Base-by-base conservation (phyloP, 2,888 invertebrate species). In the Aleiodes alternator region DNA sequence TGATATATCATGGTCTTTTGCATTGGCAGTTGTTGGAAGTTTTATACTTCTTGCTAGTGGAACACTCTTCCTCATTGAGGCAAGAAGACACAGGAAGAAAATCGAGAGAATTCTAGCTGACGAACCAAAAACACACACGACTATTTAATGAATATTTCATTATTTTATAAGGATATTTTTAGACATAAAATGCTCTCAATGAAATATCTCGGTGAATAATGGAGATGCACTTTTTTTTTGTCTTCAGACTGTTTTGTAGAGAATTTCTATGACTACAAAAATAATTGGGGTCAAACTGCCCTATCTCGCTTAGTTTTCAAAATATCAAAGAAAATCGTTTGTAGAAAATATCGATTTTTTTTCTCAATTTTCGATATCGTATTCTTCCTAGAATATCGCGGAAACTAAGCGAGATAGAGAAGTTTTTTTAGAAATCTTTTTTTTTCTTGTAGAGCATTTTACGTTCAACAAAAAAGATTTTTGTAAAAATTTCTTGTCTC, bases 1-100 rank as follows among this genome's bases (percentile, higher is more conserved):
- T 90, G 95, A 97, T 87, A 92, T 98, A 72, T 95, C 97, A 11
- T 98, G 98, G 97, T 96, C 98, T 0, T 98, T 94, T 90, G 98
- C 96, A 0, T 90, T 98, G 50, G 97, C 94, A 16, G 95, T 94
- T 1, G 90, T 96, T 57, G 97, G 97, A 1, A 94, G 95, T 0
- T 91, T 96, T 38, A 89, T 94, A 57, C 90, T 96, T 2, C 92
- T 96, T 77, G 94, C 96, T 1, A 93, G 95, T 9, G 96, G 96
- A 9, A 92, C 94, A 66, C 90, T 97, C 6, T 97, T 96, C 87
- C 90, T 97, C 78, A 93, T 97, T 0, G 97, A 97, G 90, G 96
- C 95, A 0, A 92, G 95, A 81, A 93, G 95, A 53, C 94, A 94
- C 73, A 93, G 93, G 71, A 96, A 95, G 83, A 92, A 92, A 76